These are phyloP conservation scores for Drosophila incognita DNA, from an alignment of 2,888 invertebrate species.

Conservation along the genomic window DNA sequence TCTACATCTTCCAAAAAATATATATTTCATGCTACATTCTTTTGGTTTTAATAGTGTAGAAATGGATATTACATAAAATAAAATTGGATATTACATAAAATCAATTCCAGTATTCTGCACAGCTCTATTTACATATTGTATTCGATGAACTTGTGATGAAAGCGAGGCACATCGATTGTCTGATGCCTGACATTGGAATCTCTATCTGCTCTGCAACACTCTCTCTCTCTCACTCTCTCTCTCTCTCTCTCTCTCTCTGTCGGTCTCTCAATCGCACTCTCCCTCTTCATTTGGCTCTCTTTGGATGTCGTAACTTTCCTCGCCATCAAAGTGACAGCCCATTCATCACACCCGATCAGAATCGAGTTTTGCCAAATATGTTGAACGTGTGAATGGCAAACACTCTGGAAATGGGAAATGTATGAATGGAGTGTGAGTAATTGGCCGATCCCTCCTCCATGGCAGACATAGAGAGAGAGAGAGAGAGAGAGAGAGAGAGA, in stretches of 20 bases:
- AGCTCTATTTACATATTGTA: not conserved
- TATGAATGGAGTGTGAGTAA: conserved; percentile 50
- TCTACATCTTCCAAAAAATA: not conserved
- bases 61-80: not conserved
- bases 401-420: conserved; percentile 13
- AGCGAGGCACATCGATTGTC: not conserved
- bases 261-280: not conserved
- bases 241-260: not conserved
- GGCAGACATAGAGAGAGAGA: not conserved
- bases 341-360: conserved; percentile 67
- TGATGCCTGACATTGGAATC: not conserved
- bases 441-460: conserved; percentile 53
- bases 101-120: not conserved
- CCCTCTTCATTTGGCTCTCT: not conserved
- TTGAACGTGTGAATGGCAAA: conserved; percentile 58
- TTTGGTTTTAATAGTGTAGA: not conserved
- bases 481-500: not conserved
- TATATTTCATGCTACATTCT: not conserved
- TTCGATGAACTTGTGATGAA: not conserved
- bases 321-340: conserved; percentile 60
- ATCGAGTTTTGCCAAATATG: conserved; percentile 49
- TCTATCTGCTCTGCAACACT: not conserved
- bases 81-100: not conserved
- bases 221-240: not conserved
- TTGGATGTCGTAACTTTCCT: conserved; percentile 5